Conservation (phyloP, 2,113 vertebrate species). For the Phodopus roborovskii region DNA sequence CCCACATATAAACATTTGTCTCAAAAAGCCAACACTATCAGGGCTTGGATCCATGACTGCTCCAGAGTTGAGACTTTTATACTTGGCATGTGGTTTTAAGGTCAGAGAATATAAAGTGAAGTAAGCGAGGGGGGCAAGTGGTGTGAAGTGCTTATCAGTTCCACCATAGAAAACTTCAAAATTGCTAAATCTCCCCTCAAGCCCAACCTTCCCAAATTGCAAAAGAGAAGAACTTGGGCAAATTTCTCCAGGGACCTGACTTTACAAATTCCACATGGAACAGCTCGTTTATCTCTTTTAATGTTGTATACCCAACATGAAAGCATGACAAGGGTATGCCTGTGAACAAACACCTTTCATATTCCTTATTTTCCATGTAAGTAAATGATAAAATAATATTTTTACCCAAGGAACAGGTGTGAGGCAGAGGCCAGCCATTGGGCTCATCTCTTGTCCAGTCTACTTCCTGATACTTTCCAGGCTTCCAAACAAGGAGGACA, state of each 20-base stretch:
- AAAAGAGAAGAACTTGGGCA: neutral
- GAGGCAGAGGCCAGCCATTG: neutral
- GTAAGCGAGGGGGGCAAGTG: neutral
- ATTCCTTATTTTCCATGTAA: neutral
- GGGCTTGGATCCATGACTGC: neutral
- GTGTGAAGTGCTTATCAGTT: neutral
- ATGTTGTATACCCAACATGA: neutral
- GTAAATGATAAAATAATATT: constrained; percentile 4
- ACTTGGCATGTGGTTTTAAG: neutral
- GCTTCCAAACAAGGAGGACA: neutral
- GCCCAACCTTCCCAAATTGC: neutral
- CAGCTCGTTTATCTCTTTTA: neutral
- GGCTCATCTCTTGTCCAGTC: neutral
- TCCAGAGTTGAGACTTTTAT: neutral
- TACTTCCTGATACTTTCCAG: neutral
- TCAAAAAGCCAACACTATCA: neutral
- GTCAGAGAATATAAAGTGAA: neutral
- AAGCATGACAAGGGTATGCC: neutral
- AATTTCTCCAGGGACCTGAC: constrained; percentile 28
- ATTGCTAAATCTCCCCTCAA: neutral
- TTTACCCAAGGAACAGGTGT: neutral
- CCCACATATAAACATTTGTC: neutral
- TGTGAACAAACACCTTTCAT: neutral
- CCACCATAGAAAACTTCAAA: neutral
- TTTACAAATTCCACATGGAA: constrained; percentile 40